These are phyloP conservation scores for Resseliella maxima DNA, from an alignment of 2,888 invertebrate species.

Conservation along the genomic window DNA sequence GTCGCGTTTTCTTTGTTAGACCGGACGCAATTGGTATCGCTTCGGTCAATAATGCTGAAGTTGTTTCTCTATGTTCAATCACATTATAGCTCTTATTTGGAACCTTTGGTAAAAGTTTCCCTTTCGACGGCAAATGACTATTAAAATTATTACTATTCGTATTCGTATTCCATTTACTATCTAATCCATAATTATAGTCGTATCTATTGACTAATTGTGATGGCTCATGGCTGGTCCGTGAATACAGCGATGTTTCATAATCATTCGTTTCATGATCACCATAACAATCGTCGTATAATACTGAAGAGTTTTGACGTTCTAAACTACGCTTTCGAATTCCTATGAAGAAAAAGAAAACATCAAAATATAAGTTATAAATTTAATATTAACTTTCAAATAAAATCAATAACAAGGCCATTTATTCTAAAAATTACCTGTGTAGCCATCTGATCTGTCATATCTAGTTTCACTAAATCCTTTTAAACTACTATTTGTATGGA, in stretches of 20 bases:
- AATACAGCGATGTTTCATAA: constrained; percentile 21
- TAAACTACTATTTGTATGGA: constrained; percentile 63
- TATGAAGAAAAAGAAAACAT: not conserved
- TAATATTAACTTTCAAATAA: too few species aligned
- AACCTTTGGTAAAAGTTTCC: constrained; percentile 63
- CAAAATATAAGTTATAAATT: not conserved
- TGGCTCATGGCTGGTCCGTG: not conserved
- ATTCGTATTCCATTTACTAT: constrained; percentile 82
- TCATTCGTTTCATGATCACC: constrained; percentile 10
- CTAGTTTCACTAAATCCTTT: constrained; percentile 54
- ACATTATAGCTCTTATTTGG: constrained; percentile 62
- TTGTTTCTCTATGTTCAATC: constrained; percentile 61
- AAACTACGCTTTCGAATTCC: constrained; percentile 76
- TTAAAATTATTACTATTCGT: constrained; percentile 70
- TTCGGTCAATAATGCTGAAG: constrained; percentile 59
- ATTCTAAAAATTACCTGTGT: constrained; percentile 55
- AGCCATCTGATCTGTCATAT: constrained; percentile 31
- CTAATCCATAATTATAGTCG: constrained; percentile 61
- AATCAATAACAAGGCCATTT: too few species aligned
- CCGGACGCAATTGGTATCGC: constrained; percentile 59
- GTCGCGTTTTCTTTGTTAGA: constrained; percentile 56
- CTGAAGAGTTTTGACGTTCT: constrained; percentile 79
- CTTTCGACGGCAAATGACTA: constrained; percentile 58
- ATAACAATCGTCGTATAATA: constrained; percentile 74
- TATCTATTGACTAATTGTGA: constrained; percentile 47